Base-by-base conservation (phyloP, 2,888 invertebrate species). In the Zaprionus obscuricornis region DNA sequence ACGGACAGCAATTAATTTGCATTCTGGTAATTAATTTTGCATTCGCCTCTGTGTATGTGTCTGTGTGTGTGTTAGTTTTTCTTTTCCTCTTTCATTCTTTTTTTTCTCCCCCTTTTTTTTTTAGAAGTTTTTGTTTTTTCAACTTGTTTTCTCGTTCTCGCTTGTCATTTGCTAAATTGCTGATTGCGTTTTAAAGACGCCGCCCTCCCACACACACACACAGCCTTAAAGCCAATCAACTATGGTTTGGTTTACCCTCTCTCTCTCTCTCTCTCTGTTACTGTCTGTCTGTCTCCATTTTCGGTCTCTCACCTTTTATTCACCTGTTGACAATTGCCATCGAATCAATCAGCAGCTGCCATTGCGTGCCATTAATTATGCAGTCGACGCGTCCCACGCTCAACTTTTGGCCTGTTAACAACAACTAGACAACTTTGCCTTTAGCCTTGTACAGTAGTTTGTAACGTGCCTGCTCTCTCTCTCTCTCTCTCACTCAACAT, bases 1-100 rank as follows among this genome's bases (percentile, higher is more conserved):
- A 76, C 66, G 84, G 64, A 82, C 77, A 81, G 84, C 86, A 81
- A 82, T 82, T 85, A 82, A 85, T 85, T 82, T 83, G 82, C 84
- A 76, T 84, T 71, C 81, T 79, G 71, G 86, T 85, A 85, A 82
- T 82, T 82, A 82, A 85, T 82, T 83, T 81, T 76, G 67, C 85
- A 85, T 85, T 65, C 67, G 39, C 51, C 27, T 18, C 39, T 33
- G 24, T 36, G 17, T 31, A 18, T 20, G 33, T n/a, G n/a, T n/a
- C n/a, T n/a, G n/a, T n/a, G n/a, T n/a, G n/a, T n/a, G n/a, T n/a
- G n/a, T n/a, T n/a, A 18, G 17, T 13, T 51, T 16, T 17, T 36
- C 42, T 10, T 11, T 29, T n/a, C 13, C 8, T 6, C 8, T 39
- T 7, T 37, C 29, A 8, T 50, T 10, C 8, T 14, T 29, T 26